These are phyloP conservation scores for Scomber scombrus DNA, from an alignment of 2,113 vertebrate genomes.

Conservation along the genomic window DNA sequence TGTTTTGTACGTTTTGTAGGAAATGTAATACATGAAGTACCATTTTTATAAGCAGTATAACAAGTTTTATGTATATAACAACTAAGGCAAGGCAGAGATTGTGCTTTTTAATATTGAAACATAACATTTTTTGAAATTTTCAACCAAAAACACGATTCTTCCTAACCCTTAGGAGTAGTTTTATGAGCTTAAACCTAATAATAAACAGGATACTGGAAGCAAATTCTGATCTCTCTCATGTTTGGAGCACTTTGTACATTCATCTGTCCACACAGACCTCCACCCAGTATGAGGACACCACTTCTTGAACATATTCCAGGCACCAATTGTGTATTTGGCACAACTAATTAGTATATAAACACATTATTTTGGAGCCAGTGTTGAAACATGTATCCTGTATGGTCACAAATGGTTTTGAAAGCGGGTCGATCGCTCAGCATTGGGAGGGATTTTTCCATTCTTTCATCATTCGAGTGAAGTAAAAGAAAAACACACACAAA, in stretches of 20 bases:
- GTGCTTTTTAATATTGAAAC: no score
- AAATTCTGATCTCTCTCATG: no score
- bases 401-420: not conserved
- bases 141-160: no score
- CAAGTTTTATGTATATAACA: not conserved
- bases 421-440: not conserved
- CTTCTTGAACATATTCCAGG: no score
- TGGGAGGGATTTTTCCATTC: not conserved
- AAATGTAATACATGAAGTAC: not conserved
- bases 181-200: not conserved
- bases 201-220: no score
- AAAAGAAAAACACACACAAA: conserved; percentile 10
- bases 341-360: not conserved
- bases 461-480: not conserved
- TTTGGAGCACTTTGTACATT: no score
- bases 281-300: no score
- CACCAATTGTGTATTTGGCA: not conserved
- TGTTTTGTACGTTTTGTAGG: not conserved
- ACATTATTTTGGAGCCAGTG: not conserved
- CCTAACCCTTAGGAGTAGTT: not conserved
- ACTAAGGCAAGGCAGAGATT: not conserved
- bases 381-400: not conserved
- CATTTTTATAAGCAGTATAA: no score
- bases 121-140: no score
- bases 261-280: no score